phyloP scores from a whole-genome alignment of 2,888 invertebrate genomes.

The Antheraea assamensis region DNA sequence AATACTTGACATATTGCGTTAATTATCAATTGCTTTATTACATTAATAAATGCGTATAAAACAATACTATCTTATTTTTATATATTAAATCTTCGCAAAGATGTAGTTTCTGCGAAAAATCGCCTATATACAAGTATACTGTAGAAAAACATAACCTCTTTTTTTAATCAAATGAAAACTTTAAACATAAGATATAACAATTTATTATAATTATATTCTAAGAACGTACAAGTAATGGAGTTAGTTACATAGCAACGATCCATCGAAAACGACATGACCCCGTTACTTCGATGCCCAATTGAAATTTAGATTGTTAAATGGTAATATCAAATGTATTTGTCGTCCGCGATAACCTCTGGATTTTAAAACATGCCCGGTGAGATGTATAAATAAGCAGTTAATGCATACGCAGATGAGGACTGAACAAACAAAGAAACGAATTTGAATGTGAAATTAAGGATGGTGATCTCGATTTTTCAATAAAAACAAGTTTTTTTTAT shows the following conservation, averaged over 20 bases:
- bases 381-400: conserved; percentile 56
- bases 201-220: conserved; percentile 29
- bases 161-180: too few relatives aligned
- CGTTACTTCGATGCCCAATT: conserved; percentile 72
- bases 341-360: conserved; percentile 70
- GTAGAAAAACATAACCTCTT: too few relatives aligned
- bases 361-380: conserved; percentile 55
- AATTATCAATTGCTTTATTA: neutral
- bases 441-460: conserved; percentile 73
- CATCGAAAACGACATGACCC: conserved; percentile 73
- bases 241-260: conserved; percentile 59
- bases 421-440: conserved; percentile 71
- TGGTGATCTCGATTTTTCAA: conserved; percentile 66
- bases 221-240: conserved; percentile 50
- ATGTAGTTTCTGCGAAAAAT: too few relatives aligned
- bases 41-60: too few relatives aligned
- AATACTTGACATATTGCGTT: too few relatives aligned
- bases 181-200: neutral
- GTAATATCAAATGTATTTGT: conserved; percentile 73
- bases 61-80: too few relatives aligned
- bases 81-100: too few relatives aligned
- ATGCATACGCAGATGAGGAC: conserved; percentile 73
- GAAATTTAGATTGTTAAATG: conserved; percentile 75
- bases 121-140: too few relatives aligned
- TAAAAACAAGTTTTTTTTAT: conserved; percentile 55